phyloP scores from a whole-genome alignment of 2,888 invertebrate species.

The Idaea biselata region DNA sequence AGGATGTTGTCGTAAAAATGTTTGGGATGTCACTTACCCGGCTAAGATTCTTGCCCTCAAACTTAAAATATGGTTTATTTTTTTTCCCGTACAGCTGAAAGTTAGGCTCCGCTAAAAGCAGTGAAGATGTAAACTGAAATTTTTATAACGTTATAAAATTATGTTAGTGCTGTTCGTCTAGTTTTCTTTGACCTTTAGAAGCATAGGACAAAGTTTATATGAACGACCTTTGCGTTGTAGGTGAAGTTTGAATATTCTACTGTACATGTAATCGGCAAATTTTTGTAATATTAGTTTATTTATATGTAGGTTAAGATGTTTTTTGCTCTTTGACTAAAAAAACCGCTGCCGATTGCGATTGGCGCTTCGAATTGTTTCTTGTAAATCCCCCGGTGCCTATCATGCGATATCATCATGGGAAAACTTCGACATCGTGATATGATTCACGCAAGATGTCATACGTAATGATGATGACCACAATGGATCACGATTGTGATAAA shows the following conservation, averaged over 20 bases:
- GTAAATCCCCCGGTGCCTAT: no score
- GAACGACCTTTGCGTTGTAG: conserved; percentile 11
- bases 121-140: not conserved
- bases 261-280: no score
- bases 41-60: not conserved
- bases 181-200: not conserved
- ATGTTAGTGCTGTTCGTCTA: not conserved
- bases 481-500: not conserved
- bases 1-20: not conserved
- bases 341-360: no score
- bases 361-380: no score
- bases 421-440: no score
- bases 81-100: not conserved
- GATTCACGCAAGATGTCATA: no score
- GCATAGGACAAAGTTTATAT: not conserved
- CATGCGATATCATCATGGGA: no score
- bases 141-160: not conserved
- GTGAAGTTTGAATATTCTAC: not conserved
- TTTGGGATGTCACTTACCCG: not conserved
- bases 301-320: no score
- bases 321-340: no score
- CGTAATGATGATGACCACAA: no score
- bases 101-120: not conserved
- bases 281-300: no score
- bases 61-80: not conserved